phyloP scores from a whole-genome alignment of 2,113 vertebrate species.

The Galbula dea region DNA sequence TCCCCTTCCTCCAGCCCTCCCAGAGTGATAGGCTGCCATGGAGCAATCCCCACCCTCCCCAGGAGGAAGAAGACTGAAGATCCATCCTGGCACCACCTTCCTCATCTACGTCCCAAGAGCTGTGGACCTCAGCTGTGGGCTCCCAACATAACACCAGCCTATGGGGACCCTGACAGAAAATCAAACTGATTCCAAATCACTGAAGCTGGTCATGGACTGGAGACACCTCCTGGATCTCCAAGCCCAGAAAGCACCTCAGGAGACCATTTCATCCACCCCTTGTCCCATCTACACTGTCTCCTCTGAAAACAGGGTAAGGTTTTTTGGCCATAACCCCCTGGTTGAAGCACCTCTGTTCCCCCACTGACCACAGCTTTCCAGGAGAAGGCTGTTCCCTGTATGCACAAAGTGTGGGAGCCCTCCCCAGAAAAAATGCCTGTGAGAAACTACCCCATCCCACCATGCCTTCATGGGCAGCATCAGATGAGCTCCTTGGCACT shows the following conservation, averaged over 20 bases:
- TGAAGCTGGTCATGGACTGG: background rate
- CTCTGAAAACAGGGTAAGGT: background rate
- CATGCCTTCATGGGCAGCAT: background rate
- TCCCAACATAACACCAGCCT: background rate
- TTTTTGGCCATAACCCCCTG: background rate
- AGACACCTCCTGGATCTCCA: background rate
- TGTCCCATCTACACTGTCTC: accelerated
- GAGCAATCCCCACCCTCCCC: background rate
- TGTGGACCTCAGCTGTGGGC: background rate
- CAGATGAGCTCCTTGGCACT: accelerated
- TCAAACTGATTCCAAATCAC: accelerated
- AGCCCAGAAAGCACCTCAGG: background rate
- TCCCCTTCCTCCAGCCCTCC: background rate
- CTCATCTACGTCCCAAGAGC: accelerated
- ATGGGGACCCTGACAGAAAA: accelerated
- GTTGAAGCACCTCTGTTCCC: background rate
- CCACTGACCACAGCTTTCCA: background rate
- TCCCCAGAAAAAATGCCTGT: accelerated
- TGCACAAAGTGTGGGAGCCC: background rate
- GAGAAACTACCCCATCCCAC: background rate
- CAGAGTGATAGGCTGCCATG: background rate
- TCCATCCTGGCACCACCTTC: background rate
- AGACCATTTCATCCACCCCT: background rate
- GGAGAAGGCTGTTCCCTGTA: background rate
- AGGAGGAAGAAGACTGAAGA: background rate